A percentile compares a stretch with the other conserved stretches of the same genome.
Conservation (phyloP, 2,888 invertebrate species). For the Drosophila picticornis region DNA sequence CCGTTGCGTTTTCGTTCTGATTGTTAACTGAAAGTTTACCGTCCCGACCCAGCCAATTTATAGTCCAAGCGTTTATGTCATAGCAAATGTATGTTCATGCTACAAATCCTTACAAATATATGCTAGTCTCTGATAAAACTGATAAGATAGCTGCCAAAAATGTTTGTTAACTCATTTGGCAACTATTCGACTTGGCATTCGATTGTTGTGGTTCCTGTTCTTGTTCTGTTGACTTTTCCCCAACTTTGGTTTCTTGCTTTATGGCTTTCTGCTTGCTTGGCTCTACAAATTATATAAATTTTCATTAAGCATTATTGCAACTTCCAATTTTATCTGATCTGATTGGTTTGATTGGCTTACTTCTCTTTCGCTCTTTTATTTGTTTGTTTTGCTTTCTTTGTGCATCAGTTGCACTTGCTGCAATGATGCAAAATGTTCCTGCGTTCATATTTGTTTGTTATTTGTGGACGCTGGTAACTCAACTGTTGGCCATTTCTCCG, state of each 20-base stretch:
- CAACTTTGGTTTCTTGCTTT: conserved; percentile 11
- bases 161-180: conserved; percentile 60
- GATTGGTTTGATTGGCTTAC: conserved; percentile 17
- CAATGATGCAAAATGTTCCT: conserved; percentile 64
- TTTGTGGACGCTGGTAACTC: conserved; percentile 18
- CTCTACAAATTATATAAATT: conserved; percentile 28
- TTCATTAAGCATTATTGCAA: conserved; percentile 2
- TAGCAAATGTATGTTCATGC: conserved; percentile 70
- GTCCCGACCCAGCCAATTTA: conserved; percentile 53
- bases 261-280: neutral
- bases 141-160: conserved; percentile 62
- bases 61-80: conserved; percentile 69
- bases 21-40: conserved; percentile 50
- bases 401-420: conserved; percentile 42
- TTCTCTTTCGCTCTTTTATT: neutral
- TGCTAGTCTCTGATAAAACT: conserved; percentile 13
- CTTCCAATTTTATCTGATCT: neutral
- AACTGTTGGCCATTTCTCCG: conserved; percentile 32
- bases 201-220: conserved; percentile 8
- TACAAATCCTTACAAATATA: conserved; percentile 58
- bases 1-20: conserved; percentile 36
- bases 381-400: conserved; percentile 23
- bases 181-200: conserved; percentile 56
- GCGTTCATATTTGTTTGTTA: conserved; percentile 54
- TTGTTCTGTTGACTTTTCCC: conserved; percentile 11